phyloP scores from a whole-genome alignment of 2,797 vertebrate genomes.

The Philypnodon macrostomus region DNA sequence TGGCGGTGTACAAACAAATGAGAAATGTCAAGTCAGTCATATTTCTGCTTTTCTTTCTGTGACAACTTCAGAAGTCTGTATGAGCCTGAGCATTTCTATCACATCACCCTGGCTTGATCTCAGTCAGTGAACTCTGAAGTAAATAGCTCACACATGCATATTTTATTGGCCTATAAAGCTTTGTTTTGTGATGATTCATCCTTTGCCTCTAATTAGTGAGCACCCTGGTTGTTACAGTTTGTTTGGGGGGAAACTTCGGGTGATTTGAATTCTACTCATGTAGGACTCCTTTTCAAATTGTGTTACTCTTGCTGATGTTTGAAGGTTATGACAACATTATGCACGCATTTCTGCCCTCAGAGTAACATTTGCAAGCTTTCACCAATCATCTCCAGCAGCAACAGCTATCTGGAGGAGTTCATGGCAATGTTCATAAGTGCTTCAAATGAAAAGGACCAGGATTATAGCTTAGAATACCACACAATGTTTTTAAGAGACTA shows the following conservation, averaged over 20 bases:
- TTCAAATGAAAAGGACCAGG: too few species aligned
- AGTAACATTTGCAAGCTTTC: background rate
- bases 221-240: constrained; percentile 17
- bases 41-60: too few species aligned
- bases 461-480: too few species aligned
- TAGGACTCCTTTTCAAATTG: constrained; percentile 14
- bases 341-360: background rate
- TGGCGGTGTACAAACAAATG: too few species aligned
- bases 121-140: constrained; percentile 14
- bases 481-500: too few species aligned
- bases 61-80: too few species aligned
- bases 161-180: constrained; percentile 29
- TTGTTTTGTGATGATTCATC: constrained; percentile 19
- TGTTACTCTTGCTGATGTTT: constrained; percentile 17
- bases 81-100: too few species aligned
- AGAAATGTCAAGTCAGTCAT: too few species aligned
- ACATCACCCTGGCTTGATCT: background rate
- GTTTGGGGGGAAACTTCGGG: constrained; percentile 5
- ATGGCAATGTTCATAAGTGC: too few species aligned
- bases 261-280: constrained; percentile 25
- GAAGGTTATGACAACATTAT: background rate
- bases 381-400: too few species aligned
- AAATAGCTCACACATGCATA: constrained; percentile 29
- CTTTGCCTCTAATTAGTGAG: constrained; percentile 48
- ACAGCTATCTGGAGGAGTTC: too few species aligned